Evolutionary conservation across 2,113 vertebrate genomes (phyloP), one percentile per base, ranked within the genome.

Genomic region (Platichthys flesus): DNA sequence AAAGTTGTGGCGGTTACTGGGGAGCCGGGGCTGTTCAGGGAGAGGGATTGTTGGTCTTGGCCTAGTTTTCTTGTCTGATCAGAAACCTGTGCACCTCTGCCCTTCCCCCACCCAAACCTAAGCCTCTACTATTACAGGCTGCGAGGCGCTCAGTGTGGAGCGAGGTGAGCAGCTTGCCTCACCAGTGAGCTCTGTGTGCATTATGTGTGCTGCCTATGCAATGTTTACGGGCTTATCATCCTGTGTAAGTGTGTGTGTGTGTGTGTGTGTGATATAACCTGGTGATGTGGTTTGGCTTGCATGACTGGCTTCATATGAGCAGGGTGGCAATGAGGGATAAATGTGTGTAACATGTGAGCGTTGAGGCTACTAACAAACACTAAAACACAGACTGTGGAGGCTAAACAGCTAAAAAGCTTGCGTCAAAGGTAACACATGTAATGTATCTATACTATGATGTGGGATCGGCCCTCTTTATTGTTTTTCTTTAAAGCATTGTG

Each of bases 11-110:
- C 63, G 52, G 91, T 82, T 80, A 81, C 40, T 42, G 82, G 79
- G 86, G 58, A 62, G 75, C 72, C 55, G 81, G 76, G 87, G 77
- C 85, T 81, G 82, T 86, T 85, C 73, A 26, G 83, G 64, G 88
- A 87, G 82, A 83, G 79, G 89, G 89, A 83, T 92, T 88, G 81
- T 83, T 85, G 86, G 86, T 92, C 91, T 89, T 93, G 94, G 91
- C 93, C 93, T 94, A 93, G 93, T 93, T 94, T 94, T 92, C 85
- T 83, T 92, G 92, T 93, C 91, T 94, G 92, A 94, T 95, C 92
- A 93, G 91, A 93, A 94, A 93, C 93, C 91, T 93, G 93, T 92
- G 91, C 90, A 93, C 91, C 92, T 91, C 91, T 91, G 90, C 92
- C 93, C 94, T 91, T 93, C 92, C 92, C 91, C 93, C 93, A 93